A percentile compares a stretch with the other conserved stretches of the same genome.
Conservation (phyloP, 2,888 invertebrate genomes). For the Diplazon laetatorius region DNA sequence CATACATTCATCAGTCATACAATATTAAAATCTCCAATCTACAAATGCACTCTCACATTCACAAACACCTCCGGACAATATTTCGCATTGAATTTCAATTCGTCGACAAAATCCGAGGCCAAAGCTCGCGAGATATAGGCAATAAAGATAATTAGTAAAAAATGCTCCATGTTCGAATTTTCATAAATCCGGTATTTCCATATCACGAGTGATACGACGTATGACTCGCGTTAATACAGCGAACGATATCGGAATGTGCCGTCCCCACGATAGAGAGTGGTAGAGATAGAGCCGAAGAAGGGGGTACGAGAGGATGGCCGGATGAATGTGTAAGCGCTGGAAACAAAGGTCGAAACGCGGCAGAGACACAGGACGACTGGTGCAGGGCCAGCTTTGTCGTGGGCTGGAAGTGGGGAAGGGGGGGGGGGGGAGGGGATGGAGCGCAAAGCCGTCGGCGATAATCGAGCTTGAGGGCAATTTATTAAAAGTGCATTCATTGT, state of each 20-base stretch:
- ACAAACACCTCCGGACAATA: too few species aligned
- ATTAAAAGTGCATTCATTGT: constrained; percentile 81
- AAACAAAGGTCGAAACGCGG: constrained; percentile 50
- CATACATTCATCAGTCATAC: too few species aligned
- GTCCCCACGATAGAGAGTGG: too few species aligned
- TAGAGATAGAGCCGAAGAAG: constrained; percentile 5
- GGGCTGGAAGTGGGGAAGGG: background rate
- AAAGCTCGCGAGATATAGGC: too few species aligned
- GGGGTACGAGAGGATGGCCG: constrained; percentile 8
- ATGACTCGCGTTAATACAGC: background rate
- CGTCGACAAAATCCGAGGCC: too few species aligned
- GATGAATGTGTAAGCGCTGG: constrained; percentile 48
- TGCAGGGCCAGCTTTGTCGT: constrained; percentile 8
- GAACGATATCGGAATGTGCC: too few species aligned
- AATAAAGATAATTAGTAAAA: too few species aligned
- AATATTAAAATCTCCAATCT: too few species aligned
- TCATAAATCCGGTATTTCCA: constrained; percentile 5
- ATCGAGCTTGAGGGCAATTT: constrained; percentile 76
- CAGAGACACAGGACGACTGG: constrained; percentile 35
- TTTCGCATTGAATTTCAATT: too few species aligned
- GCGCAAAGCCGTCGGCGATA: constrained; percentile 69
- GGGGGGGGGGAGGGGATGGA: background rate
- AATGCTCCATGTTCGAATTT: background rate
- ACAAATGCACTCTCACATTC: too few species aligned
- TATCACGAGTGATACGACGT: constrained; percentile 5